Base-by-base conservation (phyloP, 2,113 vertebrate species). In the Oreochromis niloticus region DNA sequence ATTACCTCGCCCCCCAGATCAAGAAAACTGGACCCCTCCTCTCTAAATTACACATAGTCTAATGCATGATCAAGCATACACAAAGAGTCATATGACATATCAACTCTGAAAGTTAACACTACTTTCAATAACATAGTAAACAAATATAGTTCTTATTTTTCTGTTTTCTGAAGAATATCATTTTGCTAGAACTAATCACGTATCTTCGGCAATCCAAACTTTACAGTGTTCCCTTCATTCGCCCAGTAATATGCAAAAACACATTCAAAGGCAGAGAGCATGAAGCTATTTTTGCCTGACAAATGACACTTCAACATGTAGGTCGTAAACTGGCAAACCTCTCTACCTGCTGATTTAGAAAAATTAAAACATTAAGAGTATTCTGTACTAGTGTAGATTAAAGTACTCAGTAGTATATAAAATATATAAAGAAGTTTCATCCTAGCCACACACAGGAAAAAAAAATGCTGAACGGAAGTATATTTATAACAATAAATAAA, bases 41-140 rank as follows among this genome's bases (percentile, higher is more conserved):
- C 71, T 88, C 66, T 81, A 87, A 92, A 94, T 84, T 80, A 81
- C 61, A 78, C 81, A 80, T 84, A 63, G 41, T 83, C 80, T 52
- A 24, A 24, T 24, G 24, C 24, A 24, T 24, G 73, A 34, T 91
- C 83, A 89, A 54, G 87, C 22, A 80, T 24, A 86, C 57, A 85
- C 9, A 85, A 48, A 55, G 30, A 39, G 14, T 57, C 46, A 54
- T 24, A 1, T 34, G 59, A 34, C 16, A 19, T 61, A 66, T 43
- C 19, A 54, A 27, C 48, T 52, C 24, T 19, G 6, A 54, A n/a
- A n/a, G 6, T 50, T 36, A 22, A 54, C 14, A 32, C 16, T 75
- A 75, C 9, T 75, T 46, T 48, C 14, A 75, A 27, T 75, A 75
- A 48, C 16, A 14, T 12, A 50, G 43, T 50, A 30, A 17, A 75